phyloP scores from a whole-genome alignment of 2,113 vertebrate species.

The Grammomys dolichurus region DNA sequence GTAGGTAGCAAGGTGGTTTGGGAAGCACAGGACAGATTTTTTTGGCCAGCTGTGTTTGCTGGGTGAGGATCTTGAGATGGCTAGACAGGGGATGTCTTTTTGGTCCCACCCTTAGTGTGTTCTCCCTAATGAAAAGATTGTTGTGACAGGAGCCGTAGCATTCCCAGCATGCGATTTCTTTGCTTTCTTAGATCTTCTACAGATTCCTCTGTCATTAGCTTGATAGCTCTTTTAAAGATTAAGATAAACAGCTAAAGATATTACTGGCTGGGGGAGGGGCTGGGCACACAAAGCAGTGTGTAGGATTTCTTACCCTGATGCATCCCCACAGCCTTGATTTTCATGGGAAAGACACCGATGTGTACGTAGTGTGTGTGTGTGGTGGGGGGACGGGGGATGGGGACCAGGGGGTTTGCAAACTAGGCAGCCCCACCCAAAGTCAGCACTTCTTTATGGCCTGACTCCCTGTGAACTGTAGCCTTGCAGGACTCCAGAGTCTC shows the following conservation, averaged over 20 bases:
- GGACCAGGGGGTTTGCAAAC: slow-evolving; percentile 29
- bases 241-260: slow-evolving; percentile 16
- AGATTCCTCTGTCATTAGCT: slow-evolving; percentile 19
- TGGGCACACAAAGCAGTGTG: slow-evolving; percentile 36
- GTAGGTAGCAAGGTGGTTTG: neutral
- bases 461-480: slow-evolving; percentile 61
- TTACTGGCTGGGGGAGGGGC: neutral
- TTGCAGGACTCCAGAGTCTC: neutral
- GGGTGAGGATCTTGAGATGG: neutral
- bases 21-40: neutral
- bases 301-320: neutral
- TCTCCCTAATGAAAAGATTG: slow-evolving; percentile 53
- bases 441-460: slow-evolving; percentile 53
- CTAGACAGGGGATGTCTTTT: slow-evolving; percentile 9
- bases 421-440: slow-evolving; percentile 81
- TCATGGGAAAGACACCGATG: slow-evolving; percentile 1
- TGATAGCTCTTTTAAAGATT: slow-evolving; percentile 48
- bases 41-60: neutral
- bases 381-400: neutral
- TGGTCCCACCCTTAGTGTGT: neutral
- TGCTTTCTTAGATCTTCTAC: slow-evolving; percentile 1
- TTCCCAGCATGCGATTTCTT: neutral
- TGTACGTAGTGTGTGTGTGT: neutral
- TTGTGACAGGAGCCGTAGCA: slow-evolving; percentile 53
- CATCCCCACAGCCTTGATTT: slow-evolving; percentile 34